Evolutionary conservation across 2,113 vertebrate genomes (phyloP).

Genomic region (Cryptotis parvus): DNA sequence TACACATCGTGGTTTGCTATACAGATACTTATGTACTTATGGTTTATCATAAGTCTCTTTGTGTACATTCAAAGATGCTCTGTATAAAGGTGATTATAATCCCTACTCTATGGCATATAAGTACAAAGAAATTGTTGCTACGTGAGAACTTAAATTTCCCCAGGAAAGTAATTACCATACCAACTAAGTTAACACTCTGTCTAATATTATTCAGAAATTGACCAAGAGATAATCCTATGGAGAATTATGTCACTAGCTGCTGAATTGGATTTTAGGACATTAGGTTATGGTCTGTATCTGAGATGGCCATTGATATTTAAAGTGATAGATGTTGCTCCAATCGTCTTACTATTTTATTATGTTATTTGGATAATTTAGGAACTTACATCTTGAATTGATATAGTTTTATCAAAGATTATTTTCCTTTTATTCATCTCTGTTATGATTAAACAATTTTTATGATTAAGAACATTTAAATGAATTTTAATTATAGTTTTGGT

Average conservation of each 20-base stretch:
- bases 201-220: background rate
- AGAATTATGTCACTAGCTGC: background rate
- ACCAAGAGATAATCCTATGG: background rate
- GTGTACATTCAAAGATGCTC: no score
- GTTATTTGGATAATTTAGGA: background rate
- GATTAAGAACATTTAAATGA: background rate
- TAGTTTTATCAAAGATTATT: conserved; percentile 4
- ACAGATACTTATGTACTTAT: no score
- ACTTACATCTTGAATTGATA: background rate
- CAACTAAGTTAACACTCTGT: background rate
- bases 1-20: no score
- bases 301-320: background rate
- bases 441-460: no score
- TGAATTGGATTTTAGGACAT: background rate
- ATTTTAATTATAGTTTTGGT: no score
- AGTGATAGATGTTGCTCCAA: background rate
- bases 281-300: background rate
- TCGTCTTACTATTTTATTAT: background rate
- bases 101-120: background rate
- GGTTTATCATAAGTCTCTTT: no score
- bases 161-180: background rate
- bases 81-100: background rate
- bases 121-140: background rate
- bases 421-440: background rate
- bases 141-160: background rate